Base-by-base conservation (phyloP, 2,888 invertebrate species). In the Pandemis corylana region DNA sequence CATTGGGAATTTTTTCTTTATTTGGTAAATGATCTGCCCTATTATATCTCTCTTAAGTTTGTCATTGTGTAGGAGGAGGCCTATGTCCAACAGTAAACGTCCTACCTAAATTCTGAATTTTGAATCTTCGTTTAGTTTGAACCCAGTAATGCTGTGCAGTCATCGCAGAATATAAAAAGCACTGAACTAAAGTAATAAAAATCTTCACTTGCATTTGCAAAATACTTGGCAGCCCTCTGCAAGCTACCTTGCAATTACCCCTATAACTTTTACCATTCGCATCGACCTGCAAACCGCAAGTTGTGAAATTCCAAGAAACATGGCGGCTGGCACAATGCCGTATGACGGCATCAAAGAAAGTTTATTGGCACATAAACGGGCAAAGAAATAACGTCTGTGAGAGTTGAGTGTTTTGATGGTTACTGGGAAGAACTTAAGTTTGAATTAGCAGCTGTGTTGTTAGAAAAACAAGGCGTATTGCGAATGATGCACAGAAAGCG, bases 271-370 rank as follows among this genome's bases (percentile, higher is more conserved):
- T 9, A 7, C 53, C 53, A 56, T 61, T 61, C 36, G 36, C 61
- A 61, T 61, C 13, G 61, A 4, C 61, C 36, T 9, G 36, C 49
- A 28, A 36, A 66, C 66, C 66, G 28, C 66, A 66, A 66, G n/a
- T 28, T 66, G 51, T 51, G 46, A 51, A 66, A 49, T 51, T 49
- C 62, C 42, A 66, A 49, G 49, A 7, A 49, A 51, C 28, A 66
- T 66, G 51, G 4, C 66, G 28, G 66, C 36, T n/a, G 7, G 51
- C 66, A 49, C 66, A 66, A 66, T 51, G 36, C 53, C 53, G 9
- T 20, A 20, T 56, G 53, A 56, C 53, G 15, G 53, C 15, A 56
- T 64, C 64, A 10, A 42, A 42, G 64, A 64, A 64, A 64, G 64
- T 64, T 64, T 63, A 15, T 1, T 42, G 42, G 46, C 4, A 46